Evolutionary conservation across 2,888 invertebrate genomes (phyloP).

Genomic region (Andrena camellia): DNA sequence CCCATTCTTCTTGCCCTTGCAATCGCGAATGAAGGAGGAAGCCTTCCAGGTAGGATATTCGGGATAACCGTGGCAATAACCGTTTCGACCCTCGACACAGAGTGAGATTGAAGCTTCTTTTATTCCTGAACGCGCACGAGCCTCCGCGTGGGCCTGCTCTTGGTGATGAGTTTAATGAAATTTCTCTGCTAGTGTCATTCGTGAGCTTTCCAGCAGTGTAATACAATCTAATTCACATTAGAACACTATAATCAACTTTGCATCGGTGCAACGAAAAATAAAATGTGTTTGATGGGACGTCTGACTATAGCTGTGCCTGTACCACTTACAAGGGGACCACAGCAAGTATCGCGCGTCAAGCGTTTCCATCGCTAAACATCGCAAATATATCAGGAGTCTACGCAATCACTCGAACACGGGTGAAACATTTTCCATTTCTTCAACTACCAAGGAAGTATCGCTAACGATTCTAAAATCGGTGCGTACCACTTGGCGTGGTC

Average conservation of each 20-base stretch:
- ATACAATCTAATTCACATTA: no score
- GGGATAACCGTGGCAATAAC: constrained; percentile 69
- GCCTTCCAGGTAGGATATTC: constrained; percentile 63
- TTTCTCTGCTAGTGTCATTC: not conserved
- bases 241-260: not conserved
- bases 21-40: constrained; percentile 61
- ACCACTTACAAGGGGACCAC: constrained; percentile 24
- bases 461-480: not conserved
- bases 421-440: no score
- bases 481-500: not conserved
- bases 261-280: not conserved
- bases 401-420: not conserved
- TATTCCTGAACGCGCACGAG: constrained; percentile 45
- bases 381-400: not conserved
- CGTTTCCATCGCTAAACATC: no score
- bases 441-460: no score
- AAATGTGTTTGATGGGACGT: not conserved
- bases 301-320: constrained; percentile 14
- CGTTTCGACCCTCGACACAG: constrained; percentile 67
- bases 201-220: no score
- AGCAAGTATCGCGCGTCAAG: not conserved
- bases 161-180: constrained; percentile 40
- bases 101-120: constrained; percentile 65
- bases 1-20: constrained; percentile 50
- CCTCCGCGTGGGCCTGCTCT: not conserved